These are phyloP conservation scores for Murina feae DNA, from an alignment of 2,113 vertebrate genomes.

Conservation along the genomic window DNA sequence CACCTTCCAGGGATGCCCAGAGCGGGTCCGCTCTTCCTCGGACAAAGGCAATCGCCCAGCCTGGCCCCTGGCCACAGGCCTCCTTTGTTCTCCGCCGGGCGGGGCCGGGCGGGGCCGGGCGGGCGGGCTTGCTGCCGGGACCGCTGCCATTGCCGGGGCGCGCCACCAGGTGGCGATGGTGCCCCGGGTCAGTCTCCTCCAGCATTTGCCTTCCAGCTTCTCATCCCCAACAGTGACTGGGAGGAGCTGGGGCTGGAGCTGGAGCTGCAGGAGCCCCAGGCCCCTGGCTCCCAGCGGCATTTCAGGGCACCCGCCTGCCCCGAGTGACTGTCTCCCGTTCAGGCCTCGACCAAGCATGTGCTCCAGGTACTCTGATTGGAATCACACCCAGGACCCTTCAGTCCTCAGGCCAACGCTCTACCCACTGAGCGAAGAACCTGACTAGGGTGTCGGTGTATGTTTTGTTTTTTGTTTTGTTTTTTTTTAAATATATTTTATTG, in stretches of 20 bases:
- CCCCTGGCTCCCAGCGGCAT: background rate
- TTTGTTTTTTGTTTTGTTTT: too few relatives aligned
- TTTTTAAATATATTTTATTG: too few relatives aligned
- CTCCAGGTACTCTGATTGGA: background rate
- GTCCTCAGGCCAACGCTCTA: too few relatives aligned
- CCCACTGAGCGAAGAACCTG: too few relatives aligned
- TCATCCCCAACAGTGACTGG: too few relatives aligned
- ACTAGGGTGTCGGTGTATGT: background rate
- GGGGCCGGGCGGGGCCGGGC: too few relatives aligned
- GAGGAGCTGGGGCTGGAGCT: too few relatives aligned
- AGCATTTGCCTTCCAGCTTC: too few relatives aligned
- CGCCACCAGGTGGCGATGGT: conserved; percentile 35
- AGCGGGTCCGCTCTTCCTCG: background rate
- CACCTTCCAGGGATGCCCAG: background rate
- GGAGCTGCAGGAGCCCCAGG: background rate
- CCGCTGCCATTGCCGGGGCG: background rate
- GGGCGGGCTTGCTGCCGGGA: accelerated
- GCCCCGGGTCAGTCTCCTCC: background rate
- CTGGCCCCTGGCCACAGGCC: background rate
- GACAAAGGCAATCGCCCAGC: background rate
- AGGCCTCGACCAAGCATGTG: background rate
- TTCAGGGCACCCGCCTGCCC: too few relatives aligned
- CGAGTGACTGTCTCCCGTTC: background rate
- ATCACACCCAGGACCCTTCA: too few relatives aligned
- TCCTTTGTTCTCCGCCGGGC: background rate